Evolutionary conservation across 2,113 vertebrate species (phyloP), one percentile per base, ranked within the genome.

Genomic region (Pachypanchax playfairii): DNA sequence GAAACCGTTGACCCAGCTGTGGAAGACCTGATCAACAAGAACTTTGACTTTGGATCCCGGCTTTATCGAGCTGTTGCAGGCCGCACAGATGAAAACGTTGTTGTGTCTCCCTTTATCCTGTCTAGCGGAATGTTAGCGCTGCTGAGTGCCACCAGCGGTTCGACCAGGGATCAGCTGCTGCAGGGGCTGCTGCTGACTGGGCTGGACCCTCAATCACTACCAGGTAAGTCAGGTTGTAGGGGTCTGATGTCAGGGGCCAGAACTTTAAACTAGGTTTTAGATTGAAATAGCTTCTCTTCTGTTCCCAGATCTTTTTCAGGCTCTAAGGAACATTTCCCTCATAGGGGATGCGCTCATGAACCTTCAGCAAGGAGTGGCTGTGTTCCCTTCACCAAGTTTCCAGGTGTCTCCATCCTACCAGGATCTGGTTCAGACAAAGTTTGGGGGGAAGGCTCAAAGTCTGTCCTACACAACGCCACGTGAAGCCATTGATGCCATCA

Each of bases 21-120:
- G 18, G 41, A 80, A 17, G 87, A 92, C 41, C 77, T 96, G 68
- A 83, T 88, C 6, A 43, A 68, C 35, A 88, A 78, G 41, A 94
- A 87, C 13, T 64, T 77, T 0, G 89, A 93, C 64, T 94, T 97
- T n/a, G 92, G 92, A 1, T 86, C 93, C 38, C 90, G 89, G 8
- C 73, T 96, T 47, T 96, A 94, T 65, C 88, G 91, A n/a, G 91
- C 85, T 62, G 86, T 95, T 15, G 90, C 94, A 14, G 66, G 91
- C 70, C 86, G 71, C 9, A 91, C 91, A 0, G 94, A 97, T 0
- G 83, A 93, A 13, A 98, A 96, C 1, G 63, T 96, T 5, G 80
- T 94, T 14, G 74, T 96, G 70, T 94, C 93, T 0, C 92, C 92
- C 0, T 48, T 93, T 13, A 83, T 91, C 0, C 22, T 94, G 28